phyloP scores from a whole-genome alignment of 2,888 invertebrate species.

The Lacanobia oleracea region DNA sequence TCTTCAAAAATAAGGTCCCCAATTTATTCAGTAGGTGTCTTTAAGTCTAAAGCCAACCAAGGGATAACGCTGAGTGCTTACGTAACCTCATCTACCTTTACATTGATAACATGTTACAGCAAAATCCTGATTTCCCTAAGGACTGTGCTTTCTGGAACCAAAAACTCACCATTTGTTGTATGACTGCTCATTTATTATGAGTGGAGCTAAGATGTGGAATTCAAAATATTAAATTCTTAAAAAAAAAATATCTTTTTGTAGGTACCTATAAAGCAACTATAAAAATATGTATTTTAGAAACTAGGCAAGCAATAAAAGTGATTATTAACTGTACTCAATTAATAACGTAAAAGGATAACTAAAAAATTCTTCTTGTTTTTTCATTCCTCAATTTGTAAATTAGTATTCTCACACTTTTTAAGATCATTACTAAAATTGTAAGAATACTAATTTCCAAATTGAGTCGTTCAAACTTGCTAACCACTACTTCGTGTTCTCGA shows the following conservation, averaged over 20 bases:
- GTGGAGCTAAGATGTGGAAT: constrained; percentile 28
- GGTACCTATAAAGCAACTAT: too few species aligned
- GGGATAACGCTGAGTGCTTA: constrained; percentile 44
- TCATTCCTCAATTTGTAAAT: too few species aligned
- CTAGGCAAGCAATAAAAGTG: too few species aligned
- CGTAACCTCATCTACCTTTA: constrained; percentile 49
- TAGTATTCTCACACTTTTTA: too few species aligned
- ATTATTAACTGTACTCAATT: too few species aligned
- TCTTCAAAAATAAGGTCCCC: constrained; percentile 19
- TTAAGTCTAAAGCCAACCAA: constrained; percentile 45
- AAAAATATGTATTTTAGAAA: too few species aligned
- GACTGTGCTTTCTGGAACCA: constrained; percentile 46
- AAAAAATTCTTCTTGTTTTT: too few species aligned
- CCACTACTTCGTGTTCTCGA: constrained; percentile 17
- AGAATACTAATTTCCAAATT: constrained; percentile 33
- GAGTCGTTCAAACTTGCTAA: background rate
- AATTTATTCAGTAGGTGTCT: constrained; percentile 46
- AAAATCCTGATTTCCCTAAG: constrained; percentile 55
- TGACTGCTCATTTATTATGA: constrained; percentile 44
- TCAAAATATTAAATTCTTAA: too few species aligned
- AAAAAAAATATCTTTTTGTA: too few species aligned
- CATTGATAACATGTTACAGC: constrained; percentile 54
- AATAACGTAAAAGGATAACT: too few species aligned
- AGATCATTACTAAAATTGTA: background rate
- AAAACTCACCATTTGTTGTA: constrained; percentile 50